Conservation (phyloP, 1,140 invertebrate genomes). For the Eciton burchellii region DNA sequence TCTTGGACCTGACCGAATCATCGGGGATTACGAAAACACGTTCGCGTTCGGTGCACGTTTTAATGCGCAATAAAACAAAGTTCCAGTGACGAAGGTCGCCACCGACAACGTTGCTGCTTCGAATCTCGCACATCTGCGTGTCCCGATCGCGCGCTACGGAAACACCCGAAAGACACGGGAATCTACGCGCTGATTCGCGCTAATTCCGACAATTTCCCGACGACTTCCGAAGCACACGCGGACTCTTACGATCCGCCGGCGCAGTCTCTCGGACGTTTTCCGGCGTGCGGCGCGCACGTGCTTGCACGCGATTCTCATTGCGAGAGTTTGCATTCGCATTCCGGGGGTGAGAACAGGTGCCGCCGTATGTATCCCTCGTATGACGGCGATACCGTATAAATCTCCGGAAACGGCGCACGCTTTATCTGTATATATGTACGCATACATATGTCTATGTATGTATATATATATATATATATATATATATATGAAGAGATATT, state of each 20-base stretch:
- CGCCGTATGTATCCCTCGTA: slow-evolving; percentile 49
- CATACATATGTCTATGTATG: too few species aligned
- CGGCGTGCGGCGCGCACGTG: slow-evolving; percentile 29
- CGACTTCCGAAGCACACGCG: slow-evolving; percentile 12
- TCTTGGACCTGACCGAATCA: too few species aligned
- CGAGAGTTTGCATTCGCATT: slow-evolving; percentile 59
- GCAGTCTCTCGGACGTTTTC: slow-evolving; percentile 28
- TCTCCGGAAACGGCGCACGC: slow-evolving; percentile 56
- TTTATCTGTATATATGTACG: too few species aligned
- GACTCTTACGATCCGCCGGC: slow-evolving; percentile 45
- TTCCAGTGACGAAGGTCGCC: not conserved
- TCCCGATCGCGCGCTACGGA: not conserved
- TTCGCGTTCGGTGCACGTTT: not conserved
- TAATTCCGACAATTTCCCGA: slow-evolving; percentile 44
- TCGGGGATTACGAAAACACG: too few species aligned
- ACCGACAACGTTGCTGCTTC: slow-evolving; percentile 16
- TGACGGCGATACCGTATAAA: slow-evolving; percentile 60
- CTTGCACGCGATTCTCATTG: slow-evolving; percentile 49
- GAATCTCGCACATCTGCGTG: slow-evolving; percentile 14
- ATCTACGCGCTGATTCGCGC: too few species aligned
- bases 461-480: not conserved
- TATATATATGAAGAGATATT: slow-evolving; percentile 56
- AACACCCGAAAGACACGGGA: slow-evolving; percentile 17
- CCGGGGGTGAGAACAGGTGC: slow-evolving; percentile 46
- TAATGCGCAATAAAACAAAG: slow-evolving; percentile 4